A percentile compares a stretch with the other conserved stretches of the same genome.
These are phyloP conservation scores for Pygocentrus nattereri DNA, from an alignment of 2,797 vertebrate species.

Conservation along the genomic window DNA sequence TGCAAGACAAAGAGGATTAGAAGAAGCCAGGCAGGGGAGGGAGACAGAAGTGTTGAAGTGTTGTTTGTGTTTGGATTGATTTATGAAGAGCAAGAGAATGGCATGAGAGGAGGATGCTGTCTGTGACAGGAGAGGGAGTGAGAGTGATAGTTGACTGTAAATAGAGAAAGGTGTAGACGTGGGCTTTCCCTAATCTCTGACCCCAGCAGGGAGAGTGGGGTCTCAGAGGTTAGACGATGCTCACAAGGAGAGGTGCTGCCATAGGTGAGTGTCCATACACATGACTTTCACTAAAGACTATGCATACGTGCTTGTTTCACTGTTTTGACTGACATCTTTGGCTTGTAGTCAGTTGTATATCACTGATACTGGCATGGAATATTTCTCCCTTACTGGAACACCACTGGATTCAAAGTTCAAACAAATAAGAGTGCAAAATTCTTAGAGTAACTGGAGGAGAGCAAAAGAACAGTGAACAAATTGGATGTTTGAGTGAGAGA, in stretches of 20 bases:
- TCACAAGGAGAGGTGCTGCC: conserved; percentile 47
- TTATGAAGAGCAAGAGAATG: conserved; percentile 61
- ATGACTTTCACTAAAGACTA: conserved; percentile 40
- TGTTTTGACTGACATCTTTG: conserved; percentile 31
- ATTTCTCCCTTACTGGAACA: conserved; percentile 26
- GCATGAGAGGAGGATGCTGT: conserved; percentile 54
- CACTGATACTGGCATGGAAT: conserved; percentile 14
- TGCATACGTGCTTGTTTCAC: background rate
- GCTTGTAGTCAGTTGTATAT: background rate
- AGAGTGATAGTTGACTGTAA: conserved; percentile 57
- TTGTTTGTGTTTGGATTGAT: conserved; percentile 60
- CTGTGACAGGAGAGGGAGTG: conserved; percentile 39
- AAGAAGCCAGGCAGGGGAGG: conserved; percentile 15
- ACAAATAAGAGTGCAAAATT: conserved; percentile 55
- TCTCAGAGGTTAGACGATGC: conserved; percentile 13
- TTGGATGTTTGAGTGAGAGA: background rate
- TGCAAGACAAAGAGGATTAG: conserved; percentile 5
- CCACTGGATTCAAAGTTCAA: conserved; percentile 48
- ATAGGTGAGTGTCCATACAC: conserved; percentile 55
- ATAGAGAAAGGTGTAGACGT: conserved; percentile 65
- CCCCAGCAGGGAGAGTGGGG: conserved; percentile 1
- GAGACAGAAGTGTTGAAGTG: conserved; percentile 34
- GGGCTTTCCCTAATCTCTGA: conserved; percentile 46
- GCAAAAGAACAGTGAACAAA: conserved; percentile 43
- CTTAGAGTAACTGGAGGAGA: conserved; percentile 53